Conservation (phyloP, 2,888 invertebrate genomes). For the Tetranychus piercei region DNA sequence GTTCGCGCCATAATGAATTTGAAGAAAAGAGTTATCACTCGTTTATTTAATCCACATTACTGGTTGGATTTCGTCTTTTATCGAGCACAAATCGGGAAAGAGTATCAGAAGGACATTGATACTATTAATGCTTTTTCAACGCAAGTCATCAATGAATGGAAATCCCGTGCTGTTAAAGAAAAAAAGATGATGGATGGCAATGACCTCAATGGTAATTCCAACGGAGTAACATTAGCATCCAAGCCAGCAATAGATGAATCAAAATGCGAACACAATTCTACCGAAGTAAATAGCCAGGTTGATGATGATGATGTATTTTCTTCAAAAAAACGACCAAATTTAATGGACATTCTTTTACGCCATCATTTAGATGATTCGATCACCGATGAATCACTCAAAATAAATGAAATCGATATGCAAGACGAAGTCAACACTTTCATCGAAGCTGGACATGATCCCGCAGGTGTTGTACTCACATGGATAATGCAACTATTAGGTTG, state of each 20-base stretch:
- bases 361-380: background rate
- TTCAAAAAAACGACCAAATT: background rate
- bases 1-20: background rate
- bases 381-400: background rate
- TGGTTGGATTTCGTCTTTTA: background rate
- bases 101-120: background rate
- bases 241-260: background rate
- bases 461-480: background rate
- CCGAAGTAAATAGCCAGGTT: background rate
- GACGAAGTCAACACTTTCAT: background rate
- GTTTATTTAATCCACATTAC: background rate
- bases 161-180: background rate
- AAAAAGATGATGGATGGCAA: background rate
- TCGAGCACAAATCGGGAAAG: background rate
- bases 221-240: background rate
- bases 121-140: background rate
- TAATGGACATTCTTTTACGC: background rate
- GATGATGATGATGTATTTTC: background rate
- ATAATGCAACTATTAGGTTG: background rate
- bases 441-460: background rate
- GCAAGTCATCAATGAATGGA: background rate
- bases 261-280: background rate
- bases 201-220: background rate
- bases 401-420: background rate
- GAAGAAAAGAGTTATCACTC: background rate